Evolutionary conservation across 2,888 invertebrate genomes (phyloP).

Genomic region (Agrilus cyanescens): DNA sequence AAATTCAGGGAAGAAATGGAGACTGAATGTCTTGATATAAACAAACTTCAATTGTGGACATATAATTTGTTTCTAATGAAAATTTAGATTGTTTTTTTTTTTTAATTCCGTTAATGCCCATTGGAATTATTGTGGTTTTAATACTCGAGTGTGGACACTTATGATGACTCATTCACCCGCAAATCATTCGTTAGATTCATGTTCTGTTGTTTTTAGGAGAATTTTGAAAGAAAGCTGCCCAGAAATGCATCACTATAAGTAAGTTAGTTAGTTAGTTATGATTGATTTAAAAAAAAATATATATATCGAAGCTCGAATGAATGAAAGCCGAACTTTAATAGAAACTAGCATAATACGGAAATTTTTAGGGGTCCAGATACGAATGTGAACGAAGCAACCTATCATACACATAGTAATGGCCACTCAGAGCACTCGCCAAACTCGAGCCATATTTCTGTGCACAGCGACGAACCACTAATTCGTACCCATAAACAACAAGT

Average conservation of each 20-base stretch:
- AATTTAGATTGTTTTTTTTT: background rate
- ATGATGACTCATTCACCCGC: slow-evolving; percentile 3
- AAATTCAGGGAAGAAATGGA: too few species aligned
- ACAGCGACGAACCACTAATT: slow-evolving; percentile 42
- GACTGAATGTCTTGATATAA: too few species aligned
- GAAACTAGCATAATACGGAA: background rate
- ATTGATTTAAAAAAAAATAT: background rate
- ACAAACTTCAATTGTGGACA: slow-evolving; percentile 11
- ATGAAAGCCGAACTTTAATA: too few species aligned
- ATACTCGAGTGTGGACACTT: background rate
- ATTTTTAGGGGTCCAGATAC: slow-evolving; percentile 14
- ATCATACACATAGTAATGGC: slow-evolving; percentile 48
- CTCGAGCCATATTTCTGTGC: slow-evolving; percentile 41
- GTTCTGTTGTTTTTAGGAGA: slow-evolving; percentile 42
- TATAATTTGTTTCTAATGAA: slow-evolving; percentile 8
- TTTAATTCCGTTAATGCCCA: background rate
- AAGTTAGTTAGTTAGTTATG: slow-evolving; percentile 28
- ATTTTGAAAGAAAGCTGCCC: slow-evolving; percentile 49
- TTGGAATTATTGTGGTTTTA: background rate
- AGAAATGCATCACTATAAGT: slow-evolving; percentile 56
- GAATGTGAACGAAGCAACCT: slow-evolving; percentile 26
- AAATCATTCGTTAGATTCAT: slow-evolving; percentile 25
- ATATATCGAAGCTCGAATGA: too few species aligned
- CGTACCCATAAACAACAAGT: slow-evolving; percentile 57
- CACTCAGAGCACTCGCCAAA: slow-evolving; percentile 53